Conservation (phyloP, 2,888 invertebrate species). For the Apocheima hispidaria region DNA sequence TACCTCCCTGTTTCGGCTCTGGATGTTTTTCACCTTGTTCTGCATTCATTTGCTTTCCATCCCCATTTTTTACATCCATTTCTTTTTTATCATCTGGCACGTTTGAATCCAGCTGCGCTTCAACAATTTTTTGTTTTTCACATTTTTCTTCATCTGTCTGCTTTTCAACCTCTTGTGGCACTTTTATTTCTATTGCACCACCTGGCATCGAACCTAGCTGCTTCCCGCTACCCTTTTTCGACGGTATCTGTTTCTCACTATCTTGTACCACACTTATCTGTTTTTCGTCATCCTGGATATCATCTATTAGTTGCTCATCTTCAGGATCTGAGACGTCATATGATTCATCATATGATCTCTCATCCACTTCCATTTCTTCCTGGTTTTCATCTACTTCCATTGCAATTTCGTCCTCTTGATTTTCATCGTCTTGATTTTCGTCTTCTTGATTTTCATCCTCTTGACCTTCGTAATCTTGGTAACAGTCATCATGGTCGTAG, state of each 20-base stretch:
- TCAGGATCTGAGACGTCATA: background rate
- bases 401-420: slow-evolving; percentile 12
- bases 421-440: slow-evolving; percentile 12
- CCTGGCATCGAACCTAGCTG: background rate
- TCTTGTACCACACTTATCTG: background rate
- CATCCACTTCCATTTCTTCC: background rate
- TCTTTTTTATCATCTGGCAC: slow-evolving; percentile 1
- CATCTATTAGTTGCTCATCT: background rate
- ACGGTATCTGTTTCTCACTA: background rate
- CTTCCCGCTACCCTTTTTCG: background rate
- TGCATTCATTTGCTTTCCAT: background rate
- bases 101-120: background rate
- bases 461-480: slow-evolving; percentile 18
- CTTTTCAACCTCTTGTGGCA: background rate
- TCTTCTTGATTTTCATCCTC: slow-evolving; percentile 9
- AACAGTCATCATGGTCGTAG: slow-evolving; percentile 6
- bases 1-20: slow-evolving; percentile 6
- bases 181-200: background rate
- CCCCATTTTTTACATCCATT: background rate
- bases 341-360: background rate
- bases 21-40: slow-evolving; percentile 6
- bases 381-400: slow-evolving; percentile 1
- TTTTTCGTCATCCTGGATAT: background rate
- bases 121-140: no score
- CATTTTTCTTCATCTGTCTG: no score